phyloP scores from a whole-genome alignment of 2,888 invertebrate species.

The Apomyelois bistriatella region DNA sequence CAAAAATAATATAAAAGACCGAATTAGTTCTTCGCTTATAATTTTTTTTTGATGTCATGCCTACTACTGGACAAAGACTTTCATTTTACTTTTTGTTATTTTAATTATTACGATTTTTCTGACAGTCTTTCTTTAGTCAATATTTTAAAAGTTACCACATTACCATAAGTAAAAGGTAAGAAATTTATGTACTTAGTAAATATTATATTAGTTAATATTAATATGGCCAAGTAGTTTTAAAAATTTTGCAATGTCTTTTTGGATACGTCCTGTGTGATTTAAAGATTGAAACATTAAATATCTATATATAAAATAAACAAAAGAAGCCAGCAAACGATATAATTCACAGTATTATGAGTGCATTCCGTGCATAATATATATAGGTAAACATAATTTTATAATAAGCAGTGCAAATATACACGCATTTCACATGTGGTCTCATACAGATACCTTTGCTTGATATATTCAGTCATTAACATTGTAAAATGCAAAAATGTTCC shows the following conservation, averaged over 20 bases:
- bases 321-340: slow-evolving; percentile 68
- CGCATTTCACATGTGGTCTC: slow-evolving; percentile 42
- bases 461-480: not conserved
- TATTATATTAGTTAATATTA: too few species aligned
- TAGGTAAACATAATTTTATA: slow-evolving; percentile 50
- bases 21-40: too few species aligned
- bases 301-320: slow-evolving; percentile 39
- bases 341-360: slow-evolving; percentile 51
- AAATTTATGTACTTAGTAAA: too few species aligned
- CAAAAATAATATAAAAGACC: too few species aligned
- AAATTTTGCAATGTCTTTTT: not conserved
- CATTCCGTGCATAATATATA: slow-evolving; percentile 61
- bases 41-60: not conserved
- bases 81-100: too few species aligned
- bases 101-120: too few species aligned
- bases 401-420: slow-evolving; percentile 73
- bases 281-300: slow-evolving; percentile 6
- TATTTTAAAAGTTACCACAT: too few species aligned
- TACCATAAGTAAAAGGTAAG: too few species aligned
- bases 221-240: not conserved
- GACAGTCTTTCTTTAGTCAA: too few species aligned
- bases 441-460: not conserved
- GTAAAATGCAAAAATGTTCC: not conserved
- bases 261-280: not conserved
- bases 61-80: not conserved